Base-by-base conservation (phyloP, 2,888 invertebrate species). In the Ophioninae sp. region DNA sequence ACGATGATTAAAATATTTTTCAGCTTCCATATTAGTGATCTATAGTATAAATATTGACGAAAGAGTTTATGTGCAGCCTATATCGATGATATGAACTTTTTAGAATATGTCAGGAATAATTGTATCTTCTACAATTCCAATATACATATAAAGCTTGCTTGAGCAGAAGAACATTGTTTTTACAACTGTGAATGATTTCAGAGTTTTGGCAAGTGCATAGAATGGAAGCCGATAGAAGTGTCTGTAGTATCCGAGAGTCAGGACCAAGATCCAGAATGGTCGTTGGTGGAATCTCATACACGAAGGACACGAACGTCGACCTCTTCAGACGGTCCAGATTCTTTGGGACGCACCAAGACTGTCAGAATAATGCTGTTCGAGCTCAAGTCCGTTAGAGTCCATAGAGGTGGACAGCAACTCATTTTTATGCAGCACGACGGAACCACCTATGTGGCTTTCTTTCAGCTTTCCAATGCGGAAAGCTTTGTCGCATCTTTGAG, bases 391-490 rank as follows among this genome's bases (percentile, higher is more conserved):
- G 96, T 96, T 88, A 94, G 95, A 83, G 93, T 95, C 0, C 94
- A 94, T 79, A 93, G 93, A 70, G 94, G 94, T 44, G 94, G 94
- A 0, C 94, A 95, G 75, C 94, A 94, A 50, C 92, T 96, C 70
- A 94, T 94, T 57, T 95, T 97, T 86, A 95, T 96, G 87, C 95
- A 96, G 86, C 95, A 95, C 85, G 95, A 96, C 92, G 95, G 96
- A 70, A 95, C 96, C 0, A 95, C 95, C 89, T 95, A 96, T 87
- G 96, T 96, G 85, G 96, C 96, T 6, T 97, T 98, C 90, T 96
- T 97, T 91, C 97, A 97, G 91, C 95, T 96, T 87, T 97, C 97
- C 0, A 97, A 98, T 88, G 97, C 97, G 0, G 96, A 97, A 88
- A 95, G 95, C 78, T 96, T 98, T 89, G 94, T 95, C 62, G 94